These are phyloP conservation scores for Butorides virescens DNA, from an alignment of 2,113 vertebrate genomes.

Conservation along the genomic window DNA sequence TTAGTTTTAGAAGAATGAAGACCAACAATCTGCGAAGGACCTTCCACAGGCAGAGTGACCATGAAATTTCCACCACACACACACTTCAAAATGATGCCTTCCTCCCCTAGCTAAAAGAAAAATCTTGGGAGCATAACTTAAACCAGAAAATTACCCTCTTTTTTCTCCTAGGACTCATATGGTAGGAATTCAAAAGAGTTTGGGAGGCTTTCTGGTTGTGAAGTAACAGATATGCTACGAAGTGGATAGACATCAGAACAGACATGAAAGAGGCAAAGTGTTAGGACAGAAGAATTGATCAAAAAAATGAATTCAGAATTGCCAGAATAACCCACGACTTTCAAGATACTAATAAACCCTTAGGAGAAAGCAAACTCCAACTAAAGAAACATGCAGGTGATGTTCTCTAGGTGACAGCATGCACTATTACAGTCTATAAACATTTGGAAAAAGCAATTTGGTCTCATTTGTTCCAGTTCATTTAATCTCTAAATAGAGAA, in stretches of 20 bases:
- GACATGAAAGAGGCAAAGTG: neutral
- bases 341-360: neutral
- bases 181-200: neutral
- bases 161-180: rapidly evolving
- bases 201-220: neutral
- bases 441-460: neutral
- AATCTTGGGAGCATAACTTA: neutral
- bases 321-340: neutral
- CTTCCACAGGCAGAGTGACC: neutral
- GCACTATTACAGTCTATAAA: neutral
- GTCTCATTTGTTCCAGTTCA: neutral
- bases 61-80: neutral
- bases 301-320: neutral
- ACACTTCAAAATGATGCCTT: neutral
- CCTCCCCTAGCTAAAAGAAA: neutral
- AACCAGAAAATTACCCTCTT: neutral
- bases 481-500: constrained; percentile 17
- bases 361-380: neutral
- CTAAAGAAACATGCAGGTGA: neutral
- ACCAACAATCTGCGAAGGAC: neutral
- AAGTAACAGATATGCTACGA: neutral
- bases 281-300: neutral
- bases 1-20: neutral
- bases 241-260: neutral
- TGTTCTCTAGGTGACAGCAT: neutral